Base-by-base conservation (phyloP, 2,888 invertebrate species). In the Chrysolina americana region DNA sequence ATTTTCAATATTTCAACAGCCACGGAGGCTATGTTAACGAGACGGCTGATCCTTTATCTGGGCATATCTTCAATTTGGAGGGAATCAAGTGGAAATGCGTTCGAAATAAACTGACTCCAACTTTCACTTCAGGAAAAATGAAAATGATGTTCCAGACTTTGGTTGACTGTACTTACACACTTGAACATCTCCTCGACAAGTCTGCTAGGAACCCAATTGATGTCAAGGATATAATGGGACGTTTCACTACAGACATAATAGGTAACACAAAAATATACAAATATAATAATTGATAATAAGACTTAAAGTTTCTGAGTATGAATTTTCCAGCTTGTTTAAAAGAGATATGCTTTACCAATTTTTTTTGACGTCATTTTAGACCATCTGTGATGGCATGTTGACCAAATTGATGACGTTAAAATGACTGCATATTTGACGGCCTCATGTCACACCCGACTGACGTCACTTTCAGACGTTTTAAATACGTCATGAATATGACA, bases 81-180 rank as follows among this genome's bases (percentile, higher is more conserved):
- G 76, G 73, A n/a, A 56, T 21, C 11, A 77, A 70, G 62, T 78
- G 76, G 79, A 76, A 59, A 53, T 23, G 68, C 13, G 15, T 76
- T 56, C 65, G 44, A 13, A 44, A 10, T 44, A 79, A 80, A 70
- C 23, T 80, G 17, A 71, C 78, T 2, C 80, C 80, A 10, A 78
- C 80, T 8, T 80, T 80, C 47, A 78, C 88, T 0, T 85, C 87
- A 0, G 88, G 87, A 28, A 88, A 88, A 80, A 86, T 89, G 81
- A 88, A 87, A 74, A 81, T 81, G 71, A 87, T 88, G 87, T 85
- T 86, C 72, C 76, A 78, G 9, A 81, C 84, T 13, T 71, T 88
- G 44, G 76, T 41, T 10, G 19, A 28, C 15, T 65, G 62, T 53
- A 64, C 71, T 13, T 11, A 50, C 11, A 44, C 19, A 21, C 65